Base-by-base conservation (phyloP, 2,113 vertebrate genomes). In the Haemorhous mexicanus region DNA sequence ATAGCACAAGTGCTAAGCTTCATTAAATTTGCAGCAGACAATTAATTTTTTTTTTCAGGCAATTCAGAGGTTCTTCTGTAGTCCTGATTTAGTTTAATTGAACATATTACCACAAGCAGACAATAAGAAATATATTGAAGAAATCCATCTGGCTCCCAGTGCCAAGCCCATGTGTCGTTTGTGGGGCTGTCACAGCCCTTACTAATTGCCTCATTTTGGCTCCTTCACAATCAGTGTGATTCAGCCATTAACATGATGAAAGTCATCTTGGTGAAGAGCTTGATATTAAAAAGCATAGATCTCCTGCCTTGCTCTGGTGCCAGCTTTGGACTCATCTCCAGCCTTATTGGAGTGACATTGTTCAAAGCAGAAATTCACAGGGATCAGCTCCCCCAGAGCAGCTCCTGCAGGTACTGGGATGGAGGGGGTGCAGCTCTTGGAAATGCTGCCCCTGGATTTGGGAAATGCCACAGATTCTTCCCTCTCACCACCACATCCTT, bases 221-320 rank as follows among this genome's bases (percentile, higher is more conserved):
- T 97, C 84, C 68, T 96, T 94, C 96, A 92, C 92, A 95, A 95
- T 97, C 97, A 96, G 91, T 78, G 89, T 84, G 97, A 97, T 95
- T 97, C 94, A 84, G 96, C 95, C 96, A 96, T 97, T 97, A 98
- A 93, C 43, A 58, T 87, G 96, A 97, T 96, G 81, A 95, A 97
- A 96, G 79, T 70, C 64, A 3, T 89, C 89, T 72, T 84, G 26
- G 56, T 91, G 94, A 96, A 87, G 95, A 96, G 95, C 96, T 92
- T 52, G 96, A 96, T 98, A 98, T 98, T 98, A 98, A 97, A 98
- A 98, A 94, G 74, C 98, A 97, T 97, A 98, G 89, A 98, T 98
- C 98, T 98, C 95, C 88, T 89, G 95, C 96, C 94, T 93, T 32
- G 79, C 93, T 90, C 89, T 61, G 33, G 68, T 94, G 79, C 82